Evolutionary conservation across 1,140 invertebrate genomes (phyloP), one percentile per base, ranked within the genome.

Genomic region (Mercenaria mercenaria): DNA sequence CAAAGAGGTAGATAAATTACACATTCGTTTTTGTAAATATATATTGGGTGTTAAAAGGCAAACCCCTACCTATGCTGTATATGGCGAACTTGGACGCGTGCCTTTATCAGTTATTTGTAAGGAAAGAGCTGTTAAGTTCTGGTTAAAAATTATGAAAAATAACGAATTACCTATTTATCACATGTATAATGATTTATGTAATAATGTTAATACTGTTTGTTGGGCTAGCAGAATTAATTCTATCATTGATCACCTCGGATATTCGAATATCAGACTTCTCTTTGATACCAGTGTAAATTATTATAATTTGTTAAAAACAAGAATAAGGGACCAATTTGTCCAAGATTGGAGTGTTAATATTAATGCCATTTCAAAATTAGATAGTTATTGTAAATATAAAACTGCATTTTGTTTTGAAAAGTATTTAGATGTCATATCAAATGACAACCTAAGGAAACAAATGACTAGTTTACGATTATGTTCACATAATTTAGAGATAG

Each of bases 21-120:
- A 83, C 64, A 64, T 83, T 23, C 47, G 37, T 32, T 84, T 69
- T 50, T 72, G 59, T 67, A 84, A 84, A 72, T n/a, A 72, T 34
- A 72, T 84, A 8, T 26, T 82, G 10, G 82, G 82, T 8, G 64
- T 84, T 10, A 47, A 56, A 59, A 69, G 47, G 3, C 82, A 84
- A 72, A 72, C 61, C 2, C 41, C 64, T 29, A 84, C 69, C 72
- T 32, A 6, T 20, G 61, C 43, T 29, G 82, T 72, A 37, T 52
- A 72, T 10, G 61, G 67, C 8, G 82, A 84, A 34, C 64, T 72
- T 26, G 82, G 82, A 50, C 8, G 82, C 4, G 69, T 69, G 2
- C 82, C 82, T 26, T 72, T 84, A 47, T 84, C 59, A 67, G 50
- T 72, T 23, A 43, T 72, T 15, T 69, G 61, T 84, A 64, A n/a